Base-by-base conservation (phyloP, 2,797 vertebrate genomes). In the Micropoecilia bifurca region DNA sequence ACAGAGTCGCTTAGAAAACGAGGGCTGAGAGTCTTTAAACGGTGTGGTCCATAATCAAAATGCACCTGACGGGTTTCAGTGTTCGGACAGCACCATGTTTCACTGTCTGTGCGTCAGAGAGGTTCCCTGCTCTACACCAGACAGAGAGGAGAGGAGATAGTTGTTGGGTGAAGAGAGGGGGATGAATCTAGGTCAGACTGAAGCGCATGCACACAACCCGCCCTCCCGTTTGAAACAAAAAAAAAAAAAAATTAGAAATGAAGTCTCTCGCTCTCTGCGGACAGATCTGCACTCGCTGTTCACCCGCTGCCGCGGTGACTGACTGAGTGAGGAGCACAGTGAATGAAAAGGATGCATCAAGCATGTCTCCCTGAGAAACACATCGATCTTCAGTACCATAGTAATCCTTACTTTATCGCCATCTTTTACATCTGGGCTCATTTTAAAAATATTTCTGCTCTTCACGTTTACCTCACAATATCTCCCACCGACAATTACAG, bases 331-430 rank as follows among this genome's bases (percentile, higher is more conserved):
- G 83, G 84, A 87, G 84, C 79, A 87, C 76, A 84, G 84, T 75
- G 68, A 69, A 81, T 85, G 74, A 76, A 90, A 83, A 91, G 92
- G 93, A 94, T 94, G 93, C 93, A 87, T 92, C 84, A 90, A 93
- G 92, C 94, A 92, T 91, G 89, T 90, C 91, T 95, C 93, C 94
- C 94, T 95, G 94, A 95, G 94, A 93, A 94, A 93, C 86, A 75
- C 79, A 71, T 91, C 80, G 83, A 79, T 81, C 88, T 85, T 87
- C 85, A 77, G 93, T 94, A 94, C 93, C 87, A 43, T 86, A 78
- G 88, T 87, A 86, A 77, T 28, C 30, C 61, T 41, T 72, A 53
- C 28, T 59, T 77, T 22, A 71, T 85, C 91, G 84, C 84, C 5
- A 0, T 79, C 83, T 9, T 79, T 80, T 28, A 68, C 28, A n/a